phyloP scores from a whole-genome alignment of 2,797 vertebrate genomes.

The Oreochromis mossambicus region DNA sequence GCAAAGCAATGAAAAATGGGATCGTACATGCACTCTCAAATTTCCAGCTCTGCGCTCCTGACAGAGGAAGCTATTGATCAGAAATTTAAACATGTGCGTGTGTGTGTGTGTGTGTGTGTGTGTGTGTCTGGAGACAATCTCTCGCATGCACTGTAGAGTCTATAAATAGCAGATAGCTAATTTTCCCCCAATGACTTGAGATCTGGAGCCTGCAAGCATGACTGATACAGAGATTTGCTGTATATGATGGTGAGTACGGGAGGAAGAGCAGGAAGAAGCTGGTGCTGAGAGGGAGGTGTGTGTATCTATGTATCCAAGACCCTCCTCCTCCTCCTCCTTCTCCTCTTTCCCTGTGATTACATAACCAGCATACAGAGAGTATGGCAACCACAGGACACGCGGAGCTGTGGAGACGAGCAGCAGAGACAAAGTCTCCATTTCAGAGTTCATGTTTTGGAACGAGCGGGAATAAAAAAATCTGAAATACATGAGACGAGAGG shows the following conservation, averaged over 20 bases:
- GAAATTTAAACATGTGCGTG: neutral
- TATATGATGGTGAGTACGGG: neutral
- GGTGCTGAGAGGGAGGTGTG: constrained; percentile 2
- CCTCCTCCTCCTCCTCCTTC: neutral
- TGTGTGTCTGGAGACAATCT: neutral
- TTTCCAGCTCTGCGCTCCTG: neutral
- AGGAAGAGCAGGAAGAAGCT: constrained; percentile 4
- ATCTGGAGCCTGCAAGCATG: neutral
- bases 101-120: neutral
- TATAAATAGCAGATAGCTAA: constrained; percentile 32
- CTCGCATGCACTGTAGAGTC: neutral
- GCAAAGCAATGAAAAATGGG: neutral
- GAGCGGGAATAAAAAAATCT: neutral
- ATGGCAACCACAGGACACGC: constrained; percentile 7
- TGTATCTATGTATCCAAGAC: neutral
- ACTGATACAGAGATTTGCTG: constrained; percentile 24
- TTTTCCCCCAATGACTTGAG: constrained; percentile 1
- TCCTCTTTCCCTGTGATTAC: constrained; percentile 18
- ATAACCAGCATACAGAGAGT: constrained; percentile 35
- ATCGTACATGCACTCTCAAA: neutral
- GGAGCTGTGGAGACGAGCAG: neutral
- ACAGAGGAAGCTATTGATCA: constrained; percentile 11
- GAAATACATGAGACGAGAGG: fast-evolving
- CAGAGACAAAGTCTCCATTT: neutral
- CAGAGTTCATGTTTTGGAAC: neutral